Evolutionary conservation across 1,140 invertebrate species (phyloP), one percentile per base, ranked within the genome.

Genomic region (Venturia canescens): DNA sequence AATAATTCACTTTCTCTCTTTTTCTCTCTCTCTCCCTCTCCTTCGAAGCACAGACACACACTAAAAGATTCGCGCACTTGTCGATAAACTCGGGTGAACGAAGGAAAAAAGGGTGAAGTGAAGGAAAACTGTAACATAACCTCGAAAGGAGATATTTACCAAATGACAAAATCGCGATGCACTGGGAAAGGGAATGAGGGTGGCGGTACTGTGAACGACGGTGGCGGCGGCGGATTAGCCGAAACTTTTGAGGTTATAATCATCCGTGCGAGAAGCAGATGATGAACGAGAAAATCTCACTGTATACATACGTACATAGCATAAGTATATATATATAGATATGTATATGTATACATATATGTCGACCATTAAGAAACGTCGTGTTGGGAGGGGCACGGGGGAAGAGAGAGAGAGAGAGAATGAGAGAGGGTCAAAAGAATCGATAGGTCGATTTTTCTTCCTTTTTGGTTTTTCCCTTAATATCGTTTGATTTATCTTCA

Each of bases 401-500:
- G 60, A 15, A 27, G 23, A 66, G 60, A 66, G 60, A 66, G 57
- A 63, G 60, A 18, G 53, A 57, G 60, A 66, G 21, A 66, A 66
- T 44, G 38, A 44, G 38, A 44, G 38, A 44, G 38, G 38, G 38
- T 44, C 38, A 44, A 44, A 44, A 44, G 38, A 44, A 44, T 66
- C 60, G 60, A 66, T 66, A 27, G 60, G 60, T 66, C 60, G 60
- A 66, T 66, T 23, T 66, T 66, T 66, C 23, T 26, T 26, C 23
- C 27, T 27, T 66, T 27, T 66, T 27, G 27, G 4, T 13, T 66
- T 23, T 7, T 66, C 60, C n/a, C 60, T 27, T 66, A 66, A 57
- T 57, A 57, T 21, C 16, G n/a, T 57, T 57, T 57, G 53, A 23
- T 57, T 57, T 57, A 1, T 57, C 21, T 57, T n/a, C 9, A 21